phyloP scores from a whole-genome alignment of 2,888 invertebrate genomes.

The Drosophila rubida region DNA sequence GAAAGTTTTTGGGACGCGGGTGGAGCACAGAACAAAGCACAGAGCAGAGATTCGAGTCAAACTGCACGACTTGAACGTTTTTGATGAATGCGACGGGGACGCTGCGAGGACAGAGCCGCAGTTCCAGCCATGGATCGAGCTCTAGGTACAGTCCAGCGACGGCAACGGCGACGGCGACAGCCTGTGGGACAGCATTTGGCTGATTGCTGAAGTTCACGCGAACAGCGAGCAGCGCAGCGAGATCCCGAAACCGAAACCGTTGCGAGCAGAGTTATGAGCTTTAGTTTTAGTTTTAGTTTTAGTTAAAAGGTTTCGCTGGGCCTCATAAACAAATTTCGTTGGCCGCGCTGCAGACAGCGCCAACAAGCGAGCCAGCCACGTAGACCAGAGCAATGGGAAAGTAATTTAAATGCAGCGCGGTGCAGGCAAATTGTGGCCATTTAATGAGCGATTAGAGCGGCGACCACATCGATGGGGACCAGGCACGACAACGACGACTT shows the following conservation, averaged over 20 bases:
- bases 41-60: conserved; percentile 53
- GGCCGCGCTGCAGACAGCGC: conserved; percentile 26
- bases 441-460: conserved; percentile 77
- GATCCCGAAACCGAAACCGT: conserved; percentile 12
- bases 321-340: conserved; percentile 74
- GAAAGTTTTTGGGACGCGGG: conserved; percentile 49
- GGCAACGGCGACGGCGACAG: conserved; percentile 24
- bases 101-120: background rate
- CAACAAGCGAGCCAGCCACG: conserved; percentile 1
- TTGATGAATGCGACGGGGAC: conserved; percentile 73
- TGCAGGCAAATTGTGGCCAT: conserved; percentile 73
- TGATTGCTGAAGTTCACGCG: conserved; percentile 77
- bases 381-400: conserved; percentile 67
- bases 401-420: conserved; percentile 76
- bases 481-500: conserved; percentile 60
- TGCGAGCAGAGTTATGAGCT: conserved; percentile 70
- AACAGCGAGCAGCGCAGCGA: conserved; percentile 45
- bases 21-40: conserved; percentile 49
- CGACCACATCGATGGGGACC: conserved; percentile 58
- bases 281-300: conserved; percentile 74
- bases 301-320: conserved; percentile 74
- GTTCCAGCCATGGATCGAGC: background rate
- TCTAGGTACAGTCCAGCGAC: background rate
- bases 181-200: conserved; percentile 53
- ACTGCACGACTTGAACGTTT: conserved; percentile 72